Evolutionary conservation across 2,113 vertebrate species (phyloP), one percentile per base, ranked within the genome.

Genomic region (Chlorodrepanis virens): DNA sequence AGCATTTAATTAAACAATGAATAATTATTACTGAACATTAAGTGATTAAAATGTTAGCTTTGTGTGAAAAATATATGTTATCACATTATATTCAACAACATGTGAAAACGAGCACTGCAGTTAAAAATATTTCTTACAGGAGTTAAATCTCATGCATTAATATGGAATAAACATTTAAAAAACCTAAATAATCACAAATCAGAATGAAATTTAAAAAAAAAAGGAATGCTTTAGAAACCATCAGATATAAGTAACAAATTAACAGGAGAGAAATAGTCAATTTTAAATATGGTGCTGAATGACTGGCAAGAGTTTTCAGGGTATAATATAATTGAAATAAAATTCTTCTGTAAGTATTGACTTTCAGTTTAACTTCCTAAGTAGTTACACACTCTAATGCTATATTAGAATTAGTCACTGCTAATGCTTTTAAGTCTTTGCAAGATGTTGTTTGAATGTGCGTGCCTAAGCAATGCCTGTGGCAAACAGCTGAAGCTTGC

Each of bases 361-460:
- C 37, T 80, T 94, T 54, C 53, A 65, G 44, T 91, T 89, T 79
- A 86, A 68, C 54, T 65, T 89, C 23, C 23, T 21, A 80, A 68
- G 28, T 33, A 90, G 39, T 67, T 63, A 35, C 1, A 6, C 22
- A 31, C 39, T 81, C 69, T 82, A 88, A 52, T 45, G 20, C 1
- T 63, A 4, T 33, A 61, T 52, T 60, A 57, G 31, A 77, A 74
- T 78, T 57, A 57, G 56, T 63, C 47, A 49, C 31, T 82, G 13
- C 3, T 83, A 89, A 71, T 67, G 29, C 21, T 92, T 42, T 83
- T 65, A 74, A 85, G 15, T 21, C 6, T 65, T 83, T 90, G 31
- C 31, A 92, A 76, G 49, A 39, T 37, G 5, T 37, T 91, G 8
- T 8, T 85, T 77, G 50, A 89, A 60, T 40, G 28, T 21, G n/a